These are phyloP conservation scores for Amblyjoppa proteus DNA, from an alignment of 2,888 invertebrate species.

Conservation along the genomic window DNA sequence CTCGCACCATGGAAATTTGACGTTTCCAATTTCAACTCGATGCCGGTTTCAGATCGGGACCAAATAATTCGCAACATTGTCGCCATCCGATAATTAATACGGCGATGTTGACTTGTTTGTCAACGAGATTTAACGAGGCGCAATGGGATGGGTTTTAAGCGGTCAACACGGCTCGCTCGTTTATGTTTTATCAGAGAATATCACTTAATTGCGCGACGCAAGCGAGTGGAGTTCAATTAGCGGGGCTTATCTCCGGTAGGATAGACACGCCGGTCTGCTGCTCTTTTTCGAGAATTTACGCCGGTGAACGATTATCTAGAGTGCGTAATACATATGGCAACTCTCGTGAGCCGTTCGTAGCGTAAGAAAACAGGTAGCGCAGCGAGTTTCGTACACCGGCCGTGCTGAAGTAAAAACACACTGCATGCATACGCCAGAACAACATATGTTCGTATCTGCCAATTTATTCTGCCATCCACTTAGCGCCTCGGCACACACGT, in stretches of 20 bases:
- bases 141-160: constrained; percentile 26
- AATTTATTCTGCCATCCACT: constrained; percentile 69
- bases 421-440: background rate
- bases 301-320: constrained; percentile 48
- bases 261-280: background rate
- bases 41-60: background rate
- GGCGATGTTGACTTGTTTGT: constrained; percentile 60
- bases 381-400: background rate
- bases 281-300: constrained; percentile 35
- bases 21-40: background rate
- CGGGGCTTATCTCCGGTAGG: constrained; percentile 9
- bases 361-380: constrained; percentile 37
- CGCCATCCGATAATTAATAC: background rate
- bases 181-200: constrained; percentile 32
- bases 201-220: constrained; percentile 41
- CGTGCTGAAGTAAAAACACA: constrained; percentile 1
- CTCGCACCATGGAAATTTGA: no score
- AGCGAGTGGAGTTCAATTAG: constrained; percentile 56
- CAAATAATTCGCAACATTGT: background rate
- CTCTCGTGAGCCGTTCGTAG: background rate
- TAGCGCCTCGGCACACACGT: constrained; percentile 57
- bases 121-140: constrained; percentile 63
- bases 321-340: constrained; percentile 63
- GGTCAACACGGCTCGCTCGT: constrained; percentile 21
- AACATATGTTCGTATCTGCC: constrained; percentile 65